Conservation (phyloP, 2,888 invertebrate genomes). For the Cryptus viduatorius region DNA sequence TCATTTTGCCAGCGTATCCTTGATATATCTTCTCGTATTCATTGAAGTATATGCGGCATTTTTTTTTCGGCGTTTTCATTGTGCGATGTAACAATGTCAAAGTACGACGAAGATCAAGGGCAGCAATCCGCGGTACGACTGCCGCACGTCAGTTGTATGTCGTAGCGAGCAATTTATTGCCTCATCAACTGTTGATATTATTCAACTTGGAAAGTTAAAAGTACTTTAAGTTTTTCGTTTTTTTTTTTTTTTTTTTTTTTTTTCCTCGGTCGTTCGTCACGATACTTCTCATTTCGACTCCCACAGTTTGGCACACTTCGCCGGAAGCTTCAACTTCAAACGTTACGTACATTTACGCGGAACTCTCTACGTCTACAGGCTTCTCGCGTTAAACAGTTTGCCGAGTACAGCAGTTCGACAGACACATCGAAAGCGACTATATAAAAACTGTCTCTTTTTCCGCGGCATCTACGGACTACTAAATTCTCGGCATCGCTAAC, state of each 20-base stretch:
- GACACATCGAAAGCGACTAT: no score
- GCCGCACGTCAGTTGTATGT: background rate
- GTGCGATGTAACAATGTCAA: background rate
- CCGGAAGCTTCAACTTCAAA: background rate
- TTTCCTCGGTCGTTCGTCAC: background rate
- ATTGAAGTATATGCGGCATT: background rate
- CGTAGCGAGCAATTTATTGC: background rate
- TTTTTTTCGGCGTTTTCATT: background rate
- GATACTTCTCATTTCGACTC: background rate
- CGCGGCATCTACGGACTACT: background rate
- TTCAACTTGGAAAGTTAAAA: background rate
- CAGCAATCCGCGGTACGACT: background rate
- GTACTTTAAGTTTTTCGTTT: background rate
- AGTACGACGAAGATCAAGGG: background rate
- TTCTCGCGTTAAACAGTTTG: background rate
- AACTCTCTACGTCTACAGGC: background rate
- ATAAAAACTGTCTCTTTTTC: no score
- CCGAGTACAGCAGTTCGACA: no score
- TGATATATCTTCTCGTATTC: background rate
- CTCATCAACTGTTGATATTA: background rate
- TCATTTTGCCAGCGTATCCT: conserved; percentile 3
- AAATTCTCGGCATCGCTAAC: background rate
- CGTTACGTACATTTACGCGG: background rate
- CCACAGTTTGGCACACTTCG: conserved; percentile 1
- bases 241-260: background rate